Conservation (phyloP, 2,888 invertebrate species). For the Drosophila mettleri region DNA sequence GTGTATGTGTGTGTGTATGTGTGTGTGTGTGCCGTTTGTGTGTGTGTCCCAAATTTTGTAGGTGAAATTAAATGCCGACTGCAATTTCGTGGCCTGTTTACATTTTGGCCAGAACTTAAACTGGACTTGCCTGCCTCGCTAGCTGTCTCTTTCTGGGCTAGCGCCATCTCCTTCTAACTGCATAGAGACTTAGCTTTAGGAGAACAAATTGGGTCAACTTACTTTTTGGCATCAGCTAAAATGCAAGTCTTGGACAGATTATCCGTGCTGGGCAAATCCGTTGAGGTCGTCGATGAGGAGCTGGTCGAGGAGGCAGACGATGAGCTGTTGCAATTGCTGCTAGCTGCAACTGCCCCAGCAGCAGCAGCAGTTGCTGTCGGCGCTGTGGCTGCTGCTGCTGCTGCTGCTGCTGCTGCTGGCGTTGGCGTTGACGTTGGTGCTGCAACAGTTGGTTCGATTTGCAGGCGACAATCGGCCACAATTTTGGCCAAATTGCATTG, state of each 20-base stretch:
- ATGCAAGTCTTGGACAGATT: constrained; percentile 80
- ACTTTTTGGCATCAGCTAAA: constrained; percentile 81
- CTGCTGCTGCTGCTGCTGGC: constrained; percentile 10
- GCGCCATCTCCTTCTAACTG: neutral
- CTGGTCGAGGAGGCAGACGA: constrained; percentile 51
- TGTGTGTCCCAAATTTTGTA: constrained; percentile 64
- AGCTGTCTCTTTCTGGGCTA: constrained; percentile 7
- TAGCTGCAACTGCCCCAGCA: constrained; percentile 20
- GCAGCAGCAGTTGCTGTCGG: constrained; percentile 19
- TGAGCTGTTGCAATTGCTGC: constrained; percentile 36
- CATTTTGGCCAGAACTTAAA: constrained; percentile 19
- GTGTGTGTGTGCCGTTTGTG: constrained; percentile 6
- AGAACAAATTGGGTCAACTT: constrained; percentile 52
- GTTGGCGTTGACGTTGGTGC: constrained; percentile 14
- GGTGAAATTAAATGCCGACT: constrained; percentile 61
- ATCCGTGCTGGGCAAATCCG: constrained; percentile 77
- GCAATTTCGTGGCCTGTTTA: constrained; percentile 60
- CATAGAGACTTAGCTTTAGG: neutral
- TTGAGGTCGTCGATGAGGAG: constrained; percentile 62
- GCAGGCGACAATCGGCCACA: constrained; percentile 75
- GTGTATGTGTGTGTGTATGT: constrained; percentile 7
- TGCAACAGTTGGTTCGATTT: constrained; percentile 65
- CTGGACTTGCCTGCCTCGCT: constrained; percentile 43
- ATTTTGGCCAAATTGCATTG: constrained; percentile 76
- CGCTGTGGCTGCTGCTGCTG: constrained; percentile 27